Conservation (phyloP, 2,797 vertebrate species). For the Sternotherus odoratus region DNA sequence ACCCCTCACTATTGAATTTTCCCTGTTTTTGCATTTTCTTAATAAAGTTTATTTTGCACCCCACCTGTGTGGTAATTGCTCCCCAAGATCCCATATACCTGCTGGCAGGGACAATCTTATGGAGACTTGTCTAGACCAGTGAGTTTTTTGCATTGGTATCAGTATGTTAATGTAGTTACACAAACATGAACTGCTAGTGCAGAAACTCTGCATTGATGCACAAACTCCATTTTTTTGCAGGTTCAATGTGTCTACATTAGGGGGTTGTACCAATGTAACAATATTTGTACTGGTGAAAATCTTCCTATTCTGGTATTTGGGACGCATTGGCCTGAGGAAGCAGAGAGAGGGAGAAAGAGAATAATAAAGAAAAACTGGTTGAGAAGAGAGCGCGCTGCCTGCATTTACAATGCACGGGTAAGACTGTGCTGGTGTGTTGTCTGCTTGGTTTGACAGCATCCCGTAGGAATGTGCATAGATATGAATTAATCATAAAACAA, state of each 20-base stretch:
- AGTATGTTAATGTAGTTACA: neutral
- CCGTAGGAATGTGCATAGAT: neutral
- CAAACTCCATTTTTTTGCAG: neutral
- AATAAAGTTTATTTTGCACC: no score
- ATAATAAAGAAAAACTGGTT: neutral
- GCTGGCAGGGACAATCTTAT: no score
- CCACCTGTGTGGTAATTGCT: no score
- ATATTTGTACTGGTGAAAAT: neutral
- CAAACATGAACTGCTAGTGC: neutral
- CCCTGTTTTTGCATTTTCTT: no score
- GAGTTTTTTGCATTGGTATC: neutral
- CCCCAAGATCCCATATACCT: no score
- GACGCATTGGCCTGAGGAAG: neutral
- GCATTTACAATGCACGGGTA: rapidly evolving
- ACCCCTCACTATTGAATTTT: no score
- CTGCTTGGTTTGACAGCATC: neutral
- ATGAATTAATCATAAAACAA: neutral
- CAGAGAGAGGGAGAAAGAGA: neutral
- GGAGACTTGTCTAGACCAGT: neutral
- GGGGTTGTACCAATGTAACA: neutral
- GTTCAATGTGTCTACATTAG: neutral
- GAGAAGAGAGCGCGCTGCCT: neutral
- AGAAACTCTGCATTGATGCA: neutral
- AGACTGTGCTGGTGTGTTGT: neutral
- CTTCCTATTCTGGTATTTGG: neutral